Evolutionary conservation across 1,140 invertebrate genomes (phyloP).

Genomic region (Apis cerana): DNA sequence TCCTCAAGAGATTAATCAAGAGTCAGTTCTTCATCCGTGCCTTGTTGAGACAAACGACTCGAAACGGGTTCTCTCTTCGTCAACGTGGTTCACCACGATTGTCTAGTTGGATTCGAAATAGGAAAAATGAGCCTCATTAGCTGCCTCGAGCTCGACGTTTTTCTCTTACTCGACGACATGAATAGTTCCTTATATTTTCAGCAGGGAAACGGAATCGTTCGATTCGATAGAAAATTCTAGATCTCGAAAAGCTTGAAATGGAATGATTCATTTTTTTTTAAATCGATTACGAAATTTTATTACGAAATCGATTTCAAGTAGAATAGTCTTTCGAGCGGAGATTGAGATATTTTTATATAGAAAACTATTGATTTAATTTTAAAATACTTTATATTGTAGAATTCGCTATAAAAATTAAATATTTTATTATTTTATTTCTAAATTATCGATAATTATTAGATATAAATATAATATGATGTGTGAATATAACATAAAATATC

Average conservation of each 20-base stretch:
- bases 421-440: too few species aligned
- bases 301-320: too few species aligned
- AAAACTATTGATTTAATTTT: not conserved
- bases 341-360: not conserved
- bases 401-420: not conserved
- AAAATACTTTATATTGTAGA: not conserved
- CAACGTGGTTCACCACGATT: not conserved
- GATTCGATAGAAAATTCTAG: not conserved
- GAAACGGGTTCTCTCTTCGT: not conserved
- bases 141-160: conserved; percentile 4
- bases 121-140: conserved; percentile 32
- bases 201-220: not conserved
- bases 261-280: not conserved
- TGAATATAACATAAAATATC: not conserved
- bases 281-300: too few species aligned
- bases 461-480: not conserved
- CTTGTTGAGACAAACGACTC: conserved; percentile 12
- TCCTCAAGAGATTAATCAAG: too few species aligned
- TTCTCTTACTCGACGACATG: not conserved
- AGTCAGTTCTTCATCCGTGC: not conserved
- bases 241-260: not conserved
- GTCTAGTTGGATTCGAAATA: conserved; percentile 2
- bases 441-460: too few species aligned
- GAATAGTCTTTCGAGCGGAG: not conserved
- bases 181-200: not conserved